phyloP scores from a whole-genome alignment of 2,888 invertebrate species.

The Lasiommata megera region DNA sequence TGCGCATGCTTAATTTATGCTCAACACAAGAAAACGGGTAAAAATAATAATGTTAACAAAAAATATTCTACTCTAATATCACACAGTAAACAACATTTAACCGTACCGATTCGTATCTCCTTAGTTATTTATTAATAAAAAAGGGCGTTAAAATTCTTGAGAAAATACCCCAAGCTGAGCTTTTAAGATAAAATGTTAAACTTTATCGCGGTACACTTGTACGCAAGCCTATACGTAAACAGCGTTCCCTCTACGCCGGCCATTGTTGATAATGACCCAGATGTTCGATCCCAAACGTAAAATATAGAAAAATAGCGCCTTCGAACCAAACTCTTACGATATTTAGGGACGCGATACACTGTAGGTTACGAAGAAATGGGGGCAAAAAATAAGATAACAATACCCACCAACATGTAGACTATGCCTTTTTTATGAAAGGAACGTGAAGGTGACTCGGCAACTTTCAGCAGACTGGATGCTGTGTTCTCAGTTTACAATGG shows the following conservation, averaged over 20 bases:
- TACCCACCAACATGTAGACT: background rate
- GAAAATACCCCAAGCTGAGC: conserved; percentile 15
- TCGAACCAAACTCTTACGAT: conserved; percentile 13
- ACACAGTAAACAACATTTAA: background rate
- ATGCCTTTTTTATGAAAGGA: background rate
- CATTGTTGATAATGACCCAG: conserved; percentile 32
- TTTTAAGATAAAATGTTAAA: conserved; percentile 24
- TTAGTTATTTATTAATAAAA: conserved; percentile 9
- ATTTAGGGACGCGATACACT: conserved; percentile 17
- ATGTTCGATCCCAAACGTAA: conserved; percentile 31
- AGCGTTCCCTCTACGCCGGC: background rate
- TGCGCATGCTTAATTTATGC: too few relatives aligned
- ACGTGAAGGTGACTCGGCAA: background rate
- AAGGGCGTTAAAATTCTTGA: conserved; percentile 10
- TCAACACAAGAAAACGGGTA: too few relatives aligned
- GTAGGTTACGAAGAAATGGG: conserved; percentile 8
- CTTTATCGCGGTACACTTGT: conserved; percentile 28
- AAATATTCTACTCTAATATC: background rate
- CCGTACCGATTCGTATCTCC: conserved; percentile 1
- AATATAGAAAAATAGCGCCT: conserved; percentile 28
- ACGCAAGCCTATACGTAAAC: conserved; percentile 12
- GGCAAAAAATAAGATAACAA: background rate
- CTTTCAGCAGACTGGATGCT: background rate
- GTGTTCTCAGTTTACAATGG: background rate
- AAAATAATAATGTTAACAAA: background rate